phyloP scores from a whole-genome alignment of 2,113 vertebrate species.

The Plecotus auritus region DNA sequence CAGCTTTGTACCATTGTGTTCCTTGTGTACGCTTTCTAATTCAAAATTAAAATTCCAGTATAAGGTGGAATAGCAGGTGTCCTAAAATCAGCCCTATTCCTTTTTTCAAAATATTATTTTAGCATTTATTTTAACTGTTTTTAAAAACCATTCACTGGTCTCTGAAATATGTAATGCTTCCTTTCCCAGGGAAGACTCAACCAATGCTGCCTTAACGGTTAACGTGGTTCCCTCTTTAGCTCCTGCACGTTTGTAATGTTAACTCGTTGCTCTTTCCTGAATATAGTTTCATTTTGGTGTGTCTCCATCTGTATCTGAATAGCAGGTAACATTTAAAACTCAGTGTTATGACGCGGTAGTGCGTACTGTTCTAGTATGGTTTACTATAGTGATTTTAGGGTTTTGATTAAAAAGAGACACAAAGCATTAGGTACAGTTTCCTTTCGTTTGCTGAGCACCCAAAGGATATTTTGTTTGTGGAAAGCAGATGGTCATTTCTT shows the following conservation, averaged over 20 bases:
- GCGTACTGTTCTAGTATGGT: neutral
- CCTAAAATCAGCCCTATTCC: neutral
- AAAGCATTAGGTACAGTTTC: neutral
- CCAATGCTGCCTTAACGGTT: slow-evolving; percentile 60
- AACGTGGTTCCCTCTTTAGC: neutral
- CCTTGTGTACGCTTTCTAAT: neutral
- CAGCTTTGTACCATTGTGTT: neutral
- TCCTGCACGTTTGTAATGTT: neutral
- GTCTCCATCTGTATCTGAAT: slow-evolving; percentile 5
- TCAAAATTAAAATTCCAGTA: slow-evolving; percentile 39
- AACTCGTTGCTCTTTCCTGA: slow-evolving; percentile 4
- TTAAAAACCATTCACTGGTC: slow-evolving; percentile 19
- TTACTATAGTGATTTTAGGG: slow-evolving; percentile 22
- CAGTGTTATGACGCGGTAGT: neutral
- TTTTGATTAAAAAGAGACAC: slow-evolving; percentile 34
- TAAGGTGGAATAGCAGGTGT: neutral
- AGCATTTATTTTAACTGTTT: slow-evolving; percentile 32
- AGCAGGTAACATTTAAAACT: neutral
- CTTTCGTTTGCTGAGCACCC: slow-evolving; percentile 45
- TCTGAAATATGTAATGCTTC: slow-evolving; percentile 35
- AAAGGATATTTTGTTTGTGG: slow-evolving; percentile 52
- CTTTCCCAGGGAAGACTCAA: slow-evolving; percentile 32
- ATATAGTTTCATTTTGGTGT: neutral
- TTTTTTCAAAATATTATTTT: slow-evolving; percentile 30
- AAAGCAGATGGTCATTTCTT: slow-evolving; percentile 3